These are phyloP conservation scores for Pelecanus crispus DNA, from an alignment of 2,113 vertebrate species.

Conservation along the genomic window DNA sequence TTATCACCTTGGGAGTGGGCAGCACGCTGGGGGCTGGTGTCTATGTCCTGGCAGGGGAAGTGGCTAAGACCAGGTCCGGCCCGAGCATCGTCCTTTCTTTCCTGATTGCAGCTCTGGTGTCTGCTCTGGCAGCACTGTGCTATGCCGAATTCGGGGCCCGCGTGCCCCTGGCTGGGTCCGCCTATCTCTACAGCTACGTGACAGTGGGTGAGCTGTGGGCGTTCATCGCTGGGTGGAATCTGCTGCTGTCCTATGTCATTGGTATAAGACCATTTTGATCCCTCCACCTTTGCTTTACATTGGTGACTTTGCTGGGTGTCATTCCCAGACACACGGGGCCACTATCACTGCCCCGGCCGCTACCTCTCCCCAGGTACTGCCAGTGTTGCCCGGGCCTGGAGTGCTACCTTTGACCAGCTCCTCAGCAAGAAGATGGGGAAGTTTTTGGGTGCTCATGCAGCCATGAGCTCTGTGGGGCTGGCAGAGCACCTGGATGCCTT, in stretches of 20 bases:
- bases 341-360: background rate
- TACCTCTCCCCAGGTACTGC: conserved; percentile 75
- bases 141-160: conserved; percentile 82
- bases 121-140: conserved; percentile 82
- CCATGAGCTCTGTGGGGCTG: conserved; percentile 74
- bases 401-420: conserved; percentile 83
- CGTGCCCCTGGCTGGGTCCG: conserved; percentile 83
- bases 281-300: background rate
- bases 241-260: conserved; percentile 85
- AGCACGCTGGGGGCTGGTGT: conserved; percentile 86
- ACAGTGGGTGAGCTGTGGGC: conserved; percentile 84
- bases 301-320: background rate
- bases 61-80: conserved; percentile 76
- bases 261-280: conserved; percentile 52
- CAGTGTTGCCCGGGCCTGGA: conserved; percentile 85
- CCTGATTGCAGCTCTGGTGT: conserved; percentile 81
- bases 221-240: conserved; percentile 84
- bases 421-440: conserved; percentile 71
- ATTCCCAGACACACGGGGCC: background rate
- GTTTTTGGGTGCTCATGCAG: conserved; percentile 61
- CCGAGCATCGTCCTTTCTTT: conserved; percentile 85
- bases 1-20: conserved; percentile 82
- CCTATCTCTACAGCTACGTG: conserved; percentile 87
- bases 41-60: conserved; percentile 84
- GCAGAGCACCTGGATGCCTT: conserved; percentile 83